phyloP scores from a whole-genome alignment of 2,888 invertebrate species.

The Coenonympha glycerion region DNA sequence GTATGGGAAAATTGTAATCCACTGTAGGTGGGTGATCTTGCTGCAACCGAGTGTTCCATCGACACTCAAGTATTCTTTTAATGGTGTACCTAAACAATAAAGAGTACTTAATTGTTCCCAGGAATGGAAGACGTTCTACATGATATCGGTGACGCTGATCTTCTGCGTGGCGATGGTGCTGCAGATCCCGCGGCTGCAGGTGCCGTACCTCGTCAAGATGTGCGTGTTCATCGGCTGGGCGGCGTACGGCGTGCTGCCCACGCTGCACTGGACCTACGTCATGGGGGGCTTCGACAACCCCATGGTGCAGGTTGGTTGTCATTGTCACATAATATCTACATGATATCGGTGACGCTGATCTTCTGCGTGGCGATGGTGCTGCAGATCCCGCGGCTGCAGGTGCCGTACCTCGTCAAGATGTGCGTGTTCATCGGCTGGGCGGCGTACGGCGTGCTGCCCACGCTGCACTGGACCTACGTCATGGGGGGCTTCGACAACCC shows the following conservation, averaged over 20 bases:
- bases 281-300: slow-evolving; percentile 92
- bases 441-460: slow-evolving; percentile 91
- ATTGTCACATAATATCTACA: too few species aligned
- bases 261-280: slow-evolving; percentile 91
- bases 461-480: slow-evolving; percentile 91
- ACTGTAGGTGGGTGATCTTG: too few species aligned
- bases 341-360: slow-evolving; percentile 86
- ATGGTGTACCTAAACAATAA: too few species aligned
- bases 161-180: slow-evolving; percentile 86
- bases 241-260: slow-evolving; percentile 91
- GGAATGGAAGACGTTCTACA: slow-evolving; percentile 87
- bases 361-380: slow-evolving; percentile 86
- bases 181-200: slow-evolving; percentile 83
- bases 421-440: slow-evolving; percentile 90
- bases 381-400: slow-evolving; percentile 83
- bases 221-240: slow-evolving; percentile 90
- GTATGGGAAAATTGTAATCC: too few species aligned
- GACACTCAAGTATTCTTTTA: too few species aligned
- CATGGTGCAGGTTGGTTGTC: slow-evolving; percentile 81
- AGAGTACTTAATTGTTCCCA: slow-evolving; percentile 50
- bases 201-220: slow-evolving; percentile 84
- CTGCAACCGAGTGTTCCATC: too few species aligned
- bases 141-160: slow-evolving; percentile 86
- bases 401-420: slow-evolving; percentile 84
- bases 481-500: slow-evolving; percentile 92